Percentiles rank a stretch among this genome's conserved stretches.
phyloP scores from a whole-genome alignment of 2,113 vertebrate species.

The Porphyrio hochstetteri region DNA sequence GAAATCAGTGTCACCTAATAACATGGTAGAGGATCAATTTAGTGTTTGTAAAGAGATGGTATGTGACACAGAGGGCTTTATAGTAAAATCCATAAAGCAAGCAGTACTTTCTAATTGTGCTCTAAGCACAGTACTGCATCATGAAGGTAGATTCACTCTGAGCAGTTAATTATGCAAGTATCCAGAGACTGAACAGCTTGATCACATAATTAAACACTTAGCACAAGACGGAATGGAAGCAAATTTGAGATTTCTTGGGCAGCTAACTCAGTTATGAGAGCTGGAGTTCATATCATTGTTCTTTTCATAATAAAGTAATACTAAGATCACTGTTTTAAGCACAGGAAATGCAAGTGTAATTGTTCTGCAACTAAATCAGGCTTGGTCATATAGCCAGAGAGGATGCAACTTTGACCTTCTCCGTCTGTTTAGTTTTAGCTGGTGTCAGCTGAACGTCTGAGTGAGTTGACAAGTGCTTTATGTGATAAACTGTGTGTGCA shows the following conservation, averaged over 20 bases:
- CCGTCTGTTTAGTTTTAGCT: constrained; percentile 56
- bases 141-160: background rate
- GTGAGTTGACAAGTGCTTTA: constrained; percentile 35
- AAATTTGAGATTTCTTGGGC: background rate
- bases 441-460: constrained; percentile 11
- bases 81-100: background rate
- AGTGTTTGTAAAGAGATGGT: background rate
- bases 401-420: constrained; percentile 64
- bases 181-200: background rate
- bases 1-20: background rate
- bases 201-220: background rate
- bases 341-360: constrained; percentile 55
- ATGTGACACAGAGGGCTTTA: background rate
- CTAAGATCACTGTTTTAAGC: constrained; percentile 26
- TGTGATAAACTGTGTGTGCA: background rate
- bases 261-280: background rate
- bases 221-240: background rate
- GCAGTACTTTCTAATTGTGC: background rate
- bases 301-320: background rate
- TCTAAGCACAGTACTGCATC: background rate
- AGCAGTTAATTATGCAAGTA: background rate
- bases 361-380: constrained; percentile 19
- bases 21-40: background rate
- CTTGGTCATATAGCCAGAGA: constrained; percentile 24
- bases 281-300: constrained; percentile 11